phyloP scores from a whole-genome alignment of 2,888 invertebrate genomes.

The Agriopis aurantiaria region DNA sequence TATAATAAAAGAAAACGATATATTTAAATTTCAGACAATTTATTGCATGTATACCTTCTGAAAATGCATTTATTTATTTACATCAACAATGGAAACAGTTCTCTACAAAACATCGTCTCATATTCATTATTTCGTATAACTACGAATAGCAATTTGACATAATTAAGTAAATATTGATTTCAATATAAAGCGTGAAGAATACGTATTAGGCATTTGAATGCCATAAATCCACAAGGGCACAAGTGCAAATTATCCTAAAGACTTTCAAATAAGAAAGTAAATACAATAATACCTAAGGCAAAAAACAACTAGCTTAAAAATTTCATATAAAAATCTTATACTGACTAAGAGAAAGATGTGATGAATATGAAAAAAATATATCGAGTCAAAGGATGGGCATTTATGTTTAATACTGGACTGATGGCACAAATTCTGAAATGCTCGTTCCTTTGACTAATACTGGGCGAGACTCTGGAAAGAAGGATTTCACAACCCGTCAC shows the following conservation, averaged over 20 bases:
- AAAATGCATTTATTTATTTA: conserved; percentile 83
- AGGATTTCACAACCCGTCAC: conserved; percentile 83
- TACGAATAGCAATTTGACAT: conserved; percentile 75
- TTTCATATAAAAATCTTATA: conserved; percentile 82
- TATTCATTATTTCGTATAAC: conserved; percentile 72
- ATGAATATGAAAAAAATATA: conserved; percentile 77
- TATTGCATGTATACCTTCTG: conserved; percentile 83
- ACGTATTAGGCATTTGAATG: conserved; percentile 73
- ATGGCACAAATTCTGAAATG: conserved; percentile 84
- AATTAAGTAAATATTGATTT: conserved; percentile 61
- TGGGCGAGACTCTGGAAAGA: conserved; percentile 80
- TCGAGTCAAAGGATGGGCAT: conserved; percentile 80
- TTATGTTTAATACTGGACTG: conserved; percentile 81
- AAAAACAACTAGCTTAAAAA: conserved; percentile 84
- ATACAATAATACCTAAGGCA: conserved; percentile 82
- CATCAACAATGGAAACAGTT: conserved; percentile 83
- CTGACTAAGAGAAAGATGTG: conserved; percentile 85
- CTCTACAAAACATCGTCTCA: conserved; percentile 76
- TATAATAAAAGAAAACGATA: conserved; percentile 76
- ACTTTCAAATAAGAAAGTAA: conserved; percentile 84
- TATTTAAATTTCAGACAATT: conserved; percentile 81
- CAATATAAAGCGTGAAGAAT: conserved; percentile 78
- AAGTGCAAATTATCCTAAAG: conserved; percentile 81
- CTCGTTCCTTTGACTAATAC: conserved; percentile 83
- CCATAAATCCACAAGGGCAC: conserved; percentile 86